Conservation (phyloP, 2,113 vertebrate genomes). For the Anoplopoma fimbria region DNA sequence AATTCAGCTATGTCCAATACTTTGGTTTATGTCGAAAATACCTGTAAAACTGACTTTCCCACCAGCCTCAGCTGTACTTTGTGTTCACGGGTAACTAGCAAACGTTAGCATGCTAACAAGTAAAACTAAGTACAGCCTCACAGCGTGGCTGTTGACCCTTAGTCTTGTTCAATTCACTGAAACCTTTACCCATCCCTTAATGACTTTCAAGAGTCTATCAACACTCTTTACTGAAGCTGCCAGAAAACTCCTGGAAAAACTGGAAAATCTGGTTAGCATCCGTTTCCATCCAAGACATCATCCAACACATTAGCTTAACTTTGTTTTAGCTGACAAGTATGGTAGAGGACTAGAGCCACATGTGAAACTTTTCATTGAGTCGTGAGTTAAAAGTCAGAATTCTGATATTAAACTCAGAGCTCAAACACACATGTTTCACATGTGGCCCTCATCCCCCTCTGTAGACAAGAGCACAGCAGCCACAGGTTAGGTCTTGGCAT, state of each 20-base stretch:
- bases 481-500: not conserved
- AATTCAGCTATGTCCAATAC: not conserved
- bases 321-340: not conserved
- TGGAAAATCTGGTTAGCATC: not conserved
- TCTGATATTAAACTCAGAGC: not conserved
- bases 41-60: not conserved
- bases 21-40: not conserved
- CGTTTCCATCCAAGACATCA: not conserved
- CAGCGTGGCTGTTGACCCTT: not conserved
- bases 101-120: conserved; percentile 25
- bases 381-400: not conserved
- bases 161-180: not conserved
- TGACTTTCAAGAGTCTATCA: not conserved
- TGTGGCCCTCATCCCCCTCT: not conserved
- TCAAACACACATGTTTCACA: not conserved
- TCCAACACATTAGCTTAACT: not conserved
- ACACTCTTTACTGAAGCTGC: not conserved
- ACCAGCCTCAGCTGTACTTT: not conserved
- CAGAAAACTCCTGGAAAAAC: not conserved
- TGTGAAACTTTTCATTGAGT: not conserved
- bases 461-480: not conserved
- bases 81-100: not conserved
- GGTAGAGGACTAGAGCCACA: too few species aligned
- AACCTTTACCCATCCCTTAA: not conserved
- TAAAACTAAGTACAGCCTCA: not conserved